Conservation (phyloP, 92 coral and sea anemone species). For the Parazoanthus swiftii region DNA sequence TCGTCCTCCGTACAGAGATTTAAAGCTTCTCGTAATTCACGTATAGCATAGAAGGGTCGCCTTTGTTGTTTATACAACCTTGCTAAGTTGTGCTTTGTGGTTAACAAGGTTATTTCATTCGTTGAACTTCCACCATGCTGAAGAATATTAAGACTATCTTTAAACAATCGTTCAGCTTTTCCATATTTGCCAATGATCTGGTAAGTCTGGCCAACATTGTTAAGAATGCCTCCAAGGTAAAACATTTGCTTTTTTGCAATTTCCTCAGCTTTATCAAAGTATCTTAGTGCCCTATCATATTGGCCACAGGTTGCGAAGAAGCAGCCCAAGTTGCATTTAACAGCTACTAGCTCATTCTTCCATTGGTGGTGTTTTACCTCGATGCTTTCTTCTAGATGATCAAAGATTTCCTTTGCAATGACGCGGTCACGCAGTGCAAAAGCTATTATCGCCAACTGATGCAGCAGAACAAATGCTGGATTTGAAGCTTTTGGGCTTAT, state of each 20-base stretch:
- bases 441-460: background rate
- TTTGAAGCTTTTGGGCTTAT: background rate
- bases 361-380: background rate
- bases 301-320: background rate
- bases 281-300: background rate
- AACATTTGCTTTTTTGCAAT: too few relatives aligned
- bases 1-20: background rate
- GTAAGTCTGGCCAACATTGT: constrained; percentile 12
- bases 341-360: background rate
- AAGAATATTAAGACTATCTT: background rate
- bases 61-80: background rate
- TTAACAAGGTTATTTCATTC: background rate
- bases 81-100: background rate
- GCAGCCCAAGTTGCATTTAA: background rate
- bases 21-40: background rate
- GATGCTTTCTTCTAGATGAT: background rate
- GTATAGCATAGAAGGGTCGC: background rate
- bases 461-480: background rate
- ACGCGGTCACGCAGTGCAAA: background rate
- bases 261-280: background rate
- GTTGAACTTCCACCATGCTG: background rate
- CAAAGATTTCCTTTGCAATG: background rate
- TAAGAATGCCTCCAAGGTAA: background rate
- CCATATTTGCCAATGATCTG: background rate
- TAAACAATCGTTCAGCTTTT: background rate